phyloP scores from a whole-genome alignment of 2,797 vertebrate species.

The Danio albolineatus region DNA sequence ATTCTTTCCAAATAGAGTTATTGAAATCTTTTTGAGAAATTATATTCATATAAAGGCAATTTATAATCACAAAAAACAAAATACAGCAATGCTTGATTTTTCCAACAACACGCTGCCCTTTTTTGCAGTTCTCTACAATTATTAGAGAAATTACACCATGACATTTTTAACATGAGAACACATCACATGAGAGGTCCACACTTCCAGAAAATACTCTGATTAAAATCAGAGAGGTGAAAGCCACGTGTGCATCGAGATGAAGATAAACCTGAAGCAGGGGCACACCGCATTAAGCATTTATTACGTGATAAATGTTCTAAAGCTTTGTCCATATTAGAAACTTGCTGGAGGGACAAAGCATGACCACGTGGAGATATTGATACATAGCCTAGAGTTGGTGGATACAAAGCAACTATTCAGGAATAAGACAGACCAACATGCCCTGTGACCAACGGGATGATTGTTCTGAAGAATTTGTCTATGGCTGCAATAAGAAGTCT shows the following conservation, averaged over 20 bases:
- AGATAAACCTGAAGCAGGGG: slow-evolving; percentile 4
- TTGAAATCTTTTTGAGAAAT: no score
- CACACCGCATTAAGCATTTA: slow-evolving; percentile 23
- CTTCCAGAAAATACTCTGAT: slow-evolving; percentile 2
- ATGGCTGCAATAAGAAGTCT: background rate
- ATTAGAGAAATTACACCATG: no score
- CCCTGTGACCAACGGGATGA: slow-evolving; percentile 6
- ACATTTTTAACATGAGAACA: background rate
- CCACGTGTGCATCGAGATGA: background rate
- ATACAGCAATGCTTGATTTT: no score
- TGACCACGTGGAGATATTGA: slow-evolving; percentile 7
- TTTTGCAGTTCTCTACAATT: no score
- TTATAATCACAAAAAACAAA: no score
- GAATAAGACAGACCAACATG: background rate
- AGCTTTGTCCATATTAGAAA: background rate
- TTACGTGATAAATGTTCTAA: background rate
- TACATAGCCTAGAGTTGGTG: background rate
- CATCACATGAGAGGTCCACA: slow-evolving; percentile 1
- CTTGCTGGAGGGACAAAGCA: slow-evolving; percentile 23
- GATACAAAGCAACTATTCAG: slow-evolving; percentile 38
- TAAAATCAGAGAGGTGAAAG: slow-evolving; percentile 11
- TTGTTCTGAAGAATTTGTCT: background rate
- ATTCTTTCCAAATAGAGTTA: no score
- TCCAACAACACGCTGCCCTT: no score
- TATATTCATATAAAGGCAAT: no score